Percentiles rank a stretch among this genome's conserved stretches.
phyloP scores from a whole-genome alignment of 1,140 invertebrate genomes.

The Pachypsylla venusta region DNA sequence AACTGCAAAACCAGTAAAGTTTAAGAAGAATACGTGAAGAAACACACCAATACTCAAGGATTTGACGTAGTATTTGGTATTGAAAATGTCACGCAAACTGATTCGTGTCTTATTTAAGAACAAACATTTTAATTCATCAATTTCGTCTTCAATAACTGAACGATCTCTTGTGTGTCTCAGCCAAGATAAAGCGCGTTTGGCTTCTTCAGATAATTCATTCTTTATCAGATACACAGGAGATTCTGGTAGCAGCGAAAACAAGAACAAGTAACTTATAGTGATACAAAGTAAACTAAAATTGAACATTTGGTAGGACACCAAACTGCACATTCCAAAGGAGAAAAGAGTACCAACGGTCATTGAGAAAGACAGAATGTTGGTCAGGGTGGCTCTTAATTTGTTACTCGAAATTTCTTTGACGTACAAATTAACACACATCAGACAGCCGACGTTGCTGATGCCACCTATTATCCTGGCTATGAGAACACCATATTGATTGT shows the following conservation, averaged over 20 bases:
- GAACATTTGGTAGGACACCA: not conserved
- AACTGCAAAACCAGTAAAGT: not conserved
- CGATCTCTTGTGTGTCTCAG: slow-evolving; percentile 1
- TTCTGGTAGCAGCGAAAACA: not conserved
- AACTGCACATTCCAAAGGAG: not conserved
- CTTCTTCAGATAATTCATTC: not conserved
- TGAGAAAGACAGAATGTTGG: slow-evolving; percentile 4
- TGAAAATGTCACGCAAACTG: not conserved
- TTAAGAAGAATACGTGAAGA: not conserved
- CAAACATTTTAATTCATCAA: slow-evolving; percentile 5
- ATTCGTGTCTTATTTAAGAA: not conserved
- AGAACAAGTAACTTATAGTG: slow-evolving; percentile 4
- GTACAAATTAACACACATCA: slow-evolving; percentile 1
- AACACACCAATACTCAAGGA: slow-evolving; percentile 3
- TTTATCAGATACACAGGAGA: not conserved
- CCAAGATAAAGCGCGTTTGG: not conserved
- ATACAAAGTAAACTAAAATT: not conserved
- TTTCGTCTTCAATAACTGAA: slow-evolving; percentile 4
- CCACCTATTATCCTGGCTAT: not conserved
- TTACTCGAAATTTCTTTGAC: not conserved
- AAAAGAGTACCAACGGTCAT: not conserved
- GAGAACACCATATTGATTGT: not conserved
- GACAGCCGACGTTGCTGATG: slow-evolving; percentile 3
- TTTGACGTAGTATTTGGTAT: slow-evolving; percentile 6
- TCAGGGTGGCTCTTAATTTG: slow-evolving; percentile 2